Evolutionary conservation across 2,113 vertebrate genomes (phyloP), one percentile per base, ranked within the genome.

Genomic region (Calidris pugnax): DNA sequence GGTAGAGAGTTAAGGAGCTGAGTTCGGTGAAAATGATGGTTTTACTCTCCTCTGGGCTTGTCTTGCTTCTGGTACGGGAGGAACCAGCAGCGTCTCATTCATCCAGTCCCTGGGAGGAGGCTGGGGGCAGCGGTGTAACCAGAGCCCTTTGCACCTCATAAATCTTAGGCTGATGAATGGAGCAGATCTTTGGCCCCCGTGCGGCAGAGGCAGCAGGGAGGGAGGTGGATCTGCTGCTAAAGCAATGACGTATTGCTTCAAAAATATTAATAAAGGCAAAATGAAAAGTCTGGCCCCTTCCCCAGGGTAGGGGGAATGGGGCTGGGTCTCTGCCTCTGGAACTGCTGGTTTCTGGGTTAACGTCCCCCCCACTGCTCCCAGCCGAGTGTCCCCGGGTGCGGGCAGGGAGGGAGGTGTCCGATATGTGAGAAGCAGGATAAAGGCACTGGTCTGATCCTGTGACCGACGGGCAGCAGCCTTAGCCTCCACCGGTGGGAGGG

Each of bases 121-220:
- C 10, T 50, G 63, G 20, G 60, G 56, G 41, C 84, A 75, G 77
- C 12, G 2, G 69, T 8, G 90, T 93, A 91, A 93, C 84, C 22
- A 1, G 84, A 97, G 74, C 89, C 66, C 57, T 87, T 87, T 82
- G 66, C 69, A 74, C 62, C 92, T 93, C 91, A 89, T 95, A 93
- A 93, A 95, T 97, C 90, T 91, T 59, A 62, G 48, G 39, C 77
- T 95, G 95, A 85, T 95, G 96, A 91, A 95, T 82, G 92, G 89
- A 96, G 66, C 89, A 89, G 74, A 45, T 94, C 84, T 75, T 75
- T 76, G 81, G 84, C 74, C 59, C 37, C 4, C 6, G 56, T 72
- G 84, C 67, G 72, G 27, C 89, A 71, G 56, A 64, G 45, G 41
- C 60, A 78, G 57, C 32, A 33, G 66, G 35, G 30, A 64, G 43